Conservation (phyloP, 2,113 vertebrate species). For the Corvus cornix region DNA sequence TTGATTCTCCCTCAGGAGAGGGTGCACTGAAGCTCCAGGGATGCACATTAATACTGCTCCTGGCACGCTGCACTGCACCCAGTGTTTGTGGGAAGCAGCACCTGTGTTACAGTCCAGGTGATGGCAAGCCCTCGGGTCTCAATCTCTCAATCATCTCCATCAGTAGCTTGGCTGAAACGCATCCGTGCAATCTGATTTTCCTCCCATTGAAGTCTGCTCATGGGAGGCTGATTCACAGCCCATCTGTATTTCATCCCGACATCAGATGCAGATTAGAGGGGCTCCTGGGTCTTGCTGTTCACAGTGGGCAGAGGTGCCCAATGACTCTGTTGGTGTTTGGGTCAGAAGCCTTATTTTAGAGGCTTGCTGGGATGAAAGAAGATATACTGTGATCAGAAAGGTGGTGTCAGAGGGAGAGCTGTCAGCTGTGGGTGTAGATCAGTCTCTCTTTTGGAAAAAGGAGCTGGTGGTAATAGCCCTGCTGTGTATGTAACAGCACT, state of each 20-base stretch:
- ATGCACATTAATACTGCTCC: fast-evolving
- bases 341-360: neutral
- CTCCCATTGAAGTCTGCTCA: neutral
- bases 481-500: neutral
- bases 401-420: neutral
- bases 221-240: neutral
- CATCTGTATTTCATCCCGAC: neutral
- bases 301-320: neutral
- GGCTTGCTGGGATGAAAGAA: neutral
- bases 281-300: neutral
- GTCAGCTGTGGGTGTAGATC: neutral
- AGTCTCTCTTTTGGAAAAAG: neutral
- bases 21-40: neutral
- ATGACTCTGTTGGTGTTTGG: neutral
- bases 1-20: neutral
- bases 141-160: neutral
- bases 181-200: neutral
- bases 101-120: neutral
- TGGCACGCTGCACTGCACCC: neutral
- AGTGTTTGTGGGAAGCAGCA: neutral
- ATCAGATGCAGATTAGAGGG: neutral
- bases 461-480: neutral
- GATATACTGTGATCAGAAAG: neutral
- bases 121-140: neutral
- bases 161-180: neutral